Conservation (phyloP, 2,888 invertebrate genomes). For the Caenorhabditis japonica region DNA sequence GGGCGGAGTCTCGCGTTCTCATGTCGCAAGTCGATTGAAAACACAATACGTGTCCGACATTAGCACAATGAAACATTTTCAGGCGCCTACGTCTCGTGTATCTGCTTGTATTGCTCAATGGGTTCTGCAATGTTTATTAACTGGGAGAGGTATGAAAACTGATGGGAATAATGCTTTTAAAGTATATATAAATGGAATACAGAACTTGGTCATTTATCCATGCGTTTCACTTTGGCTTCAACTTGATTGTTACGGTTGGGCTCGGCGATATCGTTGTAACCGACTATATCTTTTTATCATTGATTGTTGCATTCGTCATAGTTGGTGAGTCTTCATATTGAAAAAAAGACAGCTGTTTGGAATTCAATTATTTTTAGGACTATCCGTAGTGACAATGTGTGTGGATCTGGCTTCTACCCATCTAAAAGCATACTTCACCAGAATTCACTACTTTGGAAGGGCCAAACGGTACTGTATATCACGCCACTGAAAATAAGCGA, state of each 20-base stretch:
- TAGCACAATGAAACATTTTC: conserved; percentile 12
- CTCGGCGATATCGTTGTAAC: conserved; percentile 77
- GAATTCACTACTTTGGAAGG: conserved; percentile 77
- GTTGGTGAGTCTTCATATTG: no score
- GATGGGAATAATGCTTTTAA: neutral
- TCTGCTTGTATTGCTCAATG: conserved; percentile 77
- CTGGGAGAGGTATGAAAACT: conserved; percentile 69
- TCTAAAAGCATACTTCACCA: conserved; percentile 77
- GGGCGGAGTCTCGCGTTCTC: no score
- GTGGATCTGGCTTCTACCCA: conserved; percentile 77
- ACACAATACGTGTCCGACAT: neutral
- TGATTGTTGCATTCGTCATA: conserved; percentile 77
- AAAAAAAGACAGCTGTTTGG: no score
- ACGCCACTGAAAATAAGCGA: no score
- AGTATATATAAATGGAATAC: conserved; percentile 9
- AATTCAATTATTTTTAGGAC: conserved; percentile 68
- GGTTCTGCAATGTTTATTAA: conserved; percentile 77
- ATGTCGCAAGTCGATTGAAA: no score
- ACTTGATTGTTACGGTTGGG: conserved; percentile 77
- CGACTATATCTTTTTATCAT: conserved; percentile 75
- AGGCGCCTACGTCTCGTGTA: conserved; percentile 77
- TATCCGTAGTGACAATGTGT: conserved; percentile 77
- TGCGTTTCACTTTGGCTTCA: conserved; percentile 78
- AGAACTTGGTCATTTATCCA: conserved; percentile 77
- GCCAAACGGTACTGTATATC: conserved; percentile 65